Evolutionary conservation across 2,113 vertebrate species (phyloP), one percentile per base, ranked within the genome.

Genomic region (Psephotus haematonotus): DNA sequence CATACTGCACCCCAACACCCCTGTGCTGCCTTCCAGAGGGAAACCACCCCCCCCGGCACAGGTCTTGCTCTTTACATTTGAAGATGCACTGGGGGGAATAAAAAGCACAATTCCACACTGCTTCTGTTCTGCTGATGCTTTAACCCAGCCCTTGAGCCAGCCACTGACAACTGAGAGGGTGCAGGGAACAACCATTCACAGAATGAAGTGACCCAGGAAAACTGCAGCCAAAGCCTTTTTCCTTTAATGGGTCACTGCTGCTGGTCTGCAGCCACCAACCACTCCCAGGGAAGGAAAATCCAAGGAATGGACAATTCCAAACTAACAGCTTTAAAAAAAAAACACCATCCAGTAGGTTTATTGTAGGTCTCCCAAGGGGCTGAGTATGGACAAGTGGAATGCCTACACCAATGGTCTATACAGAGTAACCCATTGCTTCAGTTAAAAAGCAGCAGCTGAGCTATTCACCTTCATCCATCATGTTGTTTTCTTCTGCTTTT

Each of bases 401-500:
- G 81, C 96, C 90, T 90, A 77, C 80, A 25, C 7, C 55, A n/a
- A 4, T 27, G 13, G 7, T 81, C 83, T 95, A 87, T 93, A 76
- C 83, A 96, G 95, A 89, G 16, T 50, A 95, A 80, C 71, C 86
- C 97, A 80, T 86, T 95, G 91, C 83, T 83, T 6, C 44, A 85
- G 80, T 88, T 95, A 92, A 89, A 97, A 97, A 97, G 86, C 52
- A 97, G 88, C 85, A 57, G 59, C 93, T 92, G 91, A 86, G 67
- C 39, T 1, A 50, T 24, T 28, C 43, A 29, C 39, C 35, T 90
- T 91, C 31, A 67, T 89, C 82, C 94, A 96, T 98, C 97, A 98
- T 29, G 97, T 97, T 35, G 98, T 97, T 75, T 98, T 98, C 97
- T 98, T 98, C 82, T 98, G 98, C 68, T 98, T 98, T 88, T 98